Percentiles rank a stretch among this genome's conserved stretches.
phyloP scores from a whole-genome alignment of 2,113 vertebrate genomes.

The Bothrops jararaca region DNA sequence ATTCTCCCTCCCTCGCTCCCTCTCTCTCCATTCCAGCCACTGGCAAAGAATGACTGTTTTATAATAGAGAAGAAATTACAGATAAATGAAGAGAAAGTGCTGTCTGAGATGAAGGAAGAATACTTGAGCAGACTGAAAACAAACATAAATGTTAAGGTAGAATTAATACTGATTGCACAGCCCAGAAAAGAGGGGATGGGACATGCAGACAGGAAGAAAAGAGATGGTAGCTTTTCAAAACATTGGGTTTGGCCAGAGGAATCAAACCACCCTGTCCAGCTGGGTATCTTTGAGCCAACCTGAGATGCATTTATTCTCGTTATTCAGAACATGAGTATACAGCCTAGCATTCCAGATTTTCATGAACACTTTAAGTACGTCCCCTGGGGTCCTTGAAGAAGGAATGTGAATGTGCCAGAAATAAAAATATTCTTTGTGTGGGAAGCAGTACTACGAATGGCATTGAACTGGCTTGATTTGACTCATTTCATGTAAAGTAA shows the following conservation, averaged over 20 bases:
- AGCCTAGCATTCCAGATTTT: not conserved
- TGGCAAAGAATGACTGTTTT: not conserved
- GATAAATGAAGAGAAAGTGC: slow-evolving; percentile 51
- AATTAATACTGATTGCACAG: slow-evolving; percentile 51
- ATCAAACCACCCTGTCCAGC: not conserved
- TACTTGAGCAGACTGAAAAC: slow-evolving; percentile 52
- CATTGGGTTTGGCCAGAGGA: slow-evolving; percentile 38
- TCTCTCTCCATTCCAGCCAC: fast-evolving
- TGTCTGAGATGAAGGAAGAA: slow-evolving; percentile 38
- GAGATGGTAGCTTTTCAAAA: slow-evolving; percentile 42
- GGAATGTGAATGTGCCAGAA: not conserved
- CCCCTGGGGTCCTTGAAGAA: not conserved
- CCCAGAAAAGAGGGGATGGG: slow-evolving; percentile 38
- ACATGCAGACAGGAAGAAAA: slow-evolving; percentile 57
- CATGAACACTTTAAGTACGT: not conserved
- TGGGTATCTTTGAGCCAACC: not conserved
- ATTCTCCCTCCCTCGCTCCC: no score
- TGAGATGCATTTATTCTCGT: not conserved
- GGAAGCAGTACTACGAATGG: not conserved
- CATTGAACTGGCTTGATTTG: not conserved
- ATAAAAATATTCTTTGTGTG: not conserved
- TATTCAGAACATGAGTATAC: not conserved
- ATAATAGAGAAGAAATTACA: slow-evolving; percentile 48
- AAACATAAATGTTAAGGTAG: slow-evolving; percentile 54
- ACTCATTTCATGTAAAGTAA: not conserved